phyloP scores from a whole-genome alignment of 2,888 invertebrate genomes.

The Sinhomidia bicolor region DNA sequence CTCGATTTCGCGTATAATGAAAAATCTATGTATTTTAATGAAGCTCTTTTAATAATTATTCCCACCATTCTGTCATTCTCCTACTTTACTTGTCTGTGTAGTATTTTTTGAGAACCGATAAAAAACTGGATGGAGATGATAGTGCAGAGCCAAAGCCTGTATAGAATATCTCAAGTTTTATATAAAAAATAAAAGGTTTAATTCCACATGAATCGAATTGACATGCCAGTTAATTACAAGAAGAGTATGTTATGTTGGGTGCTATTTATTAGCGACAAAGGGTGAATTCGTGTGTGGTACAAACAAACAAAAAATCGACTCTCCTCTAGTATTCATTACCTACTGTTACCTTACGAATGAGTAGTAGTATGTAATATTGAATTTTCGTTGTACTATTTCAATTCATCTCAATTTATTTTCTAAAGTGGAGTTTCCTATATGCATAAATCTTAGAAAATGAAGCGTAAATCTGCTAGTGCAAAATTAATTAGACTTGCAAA shows the following conservation, averaged over 20 bases:
- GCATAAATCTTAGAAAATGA: no score
- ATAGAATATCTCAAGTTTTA: neutral
- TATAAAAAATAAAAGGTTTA: neutral
- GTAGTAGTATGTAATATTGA: no score
- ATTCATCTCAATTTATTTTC: no score
- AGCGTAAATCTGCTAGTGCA: neutral
- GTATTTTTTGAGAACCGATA: neutral
- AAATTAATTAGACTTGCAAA: slow-evolving; percentile 54
- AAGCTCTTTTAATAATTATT: slow-evolving; percentile 9
- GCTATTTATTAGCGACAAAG: slow-evolving; percentile 42
- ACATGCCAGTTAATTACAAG: slow-evolving; percentile 44
- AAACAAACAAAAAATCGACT: neutral
- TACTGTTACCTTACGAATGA: no score
- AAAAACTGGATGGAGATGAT: neutral
- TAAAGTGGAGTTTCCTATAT: neutral
- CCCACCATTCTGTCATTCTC: neutral
- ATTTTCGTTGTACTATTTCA: no score
- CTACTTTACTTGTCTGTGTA: neutral
- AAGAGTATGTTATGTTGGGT: slow-evolving; percentile 8
- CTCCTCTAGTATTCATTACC: neutral
- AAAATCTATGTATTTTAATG: slow-evolving; percentile 39
- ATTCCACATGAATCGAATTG: slow-evolving; percentile 57
- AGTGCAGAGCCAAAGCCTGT: neutral
- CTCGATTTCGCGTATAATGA: neutral
- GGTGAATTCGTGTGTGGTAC: slow-evolving; percentile 46